These are phyloP conservation scores for Volucella bombylans DNA, from an alignment of 2,888 invertebrate species.

Conservation along the genomic window DNA sequence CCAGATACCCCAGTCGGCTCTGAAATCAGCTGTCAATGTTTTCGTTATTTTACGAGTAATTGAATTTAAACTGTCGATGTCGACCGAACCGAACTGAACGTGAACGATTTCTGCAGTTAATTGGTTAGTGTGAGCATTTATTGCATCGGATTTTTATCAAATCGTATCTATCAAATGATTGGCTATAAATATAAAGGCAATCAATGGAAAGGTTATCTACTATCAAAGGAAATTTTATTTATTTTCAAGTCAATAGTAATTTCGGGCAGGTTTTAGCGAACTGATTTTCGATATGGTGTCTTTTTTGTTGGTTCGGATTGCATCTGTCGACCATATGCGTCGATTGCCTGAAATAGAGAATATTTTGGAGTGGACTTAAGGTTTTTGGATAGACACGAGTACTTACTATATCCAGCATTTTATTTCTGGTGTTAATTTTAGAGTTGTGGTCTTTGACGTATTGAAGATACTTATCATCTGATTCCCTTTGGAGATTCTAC, in stretches of 20 bases:
- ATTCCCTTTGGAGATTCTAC: conserved; percentile 32
- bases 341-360: conserved; percentile 33
- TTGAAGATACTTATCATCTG: conserved; percentile 31
- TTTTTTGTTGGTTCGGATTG: conserved; percentile 24
- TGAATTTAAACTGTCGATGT: conserved; percentile 39
- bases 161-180: conserved; percentile 9
- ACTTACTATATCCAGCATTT: conserved; percentile 52
- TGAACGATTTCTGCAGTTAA: conserved; percentile 40
- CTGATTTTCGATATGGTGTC: conserved; percentile 56
- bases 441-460: conserved; percentile 41
- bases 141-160: conserved; percentile 37
- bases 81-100: conserved; percentile 15
- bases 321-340: conserved; percentile 37
- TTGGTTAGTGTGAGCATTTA: conserved; percentile 39
- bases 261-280: conserved; percentile 36
- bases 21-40: conserved; percentile 49
- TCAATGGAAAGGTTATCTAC: conserved; percentile 38
- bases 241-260: conserved; percentile 8
- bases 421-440: conserved; percentile 49
- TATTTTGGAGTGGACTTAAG: neutral
- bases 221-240: conserved; percentile 20
- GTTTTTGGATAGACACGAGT: neutral
- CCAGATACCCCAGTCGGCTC: conserved; percentile 13
- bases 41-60: conserved; percentile 30
- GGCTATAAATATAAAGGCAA: neutral